These are phyloP conservation scores for Prunella strophiata DNA, from an alignment of 2,797 vertebrate species.

Conservation along the genomic window DNA sequence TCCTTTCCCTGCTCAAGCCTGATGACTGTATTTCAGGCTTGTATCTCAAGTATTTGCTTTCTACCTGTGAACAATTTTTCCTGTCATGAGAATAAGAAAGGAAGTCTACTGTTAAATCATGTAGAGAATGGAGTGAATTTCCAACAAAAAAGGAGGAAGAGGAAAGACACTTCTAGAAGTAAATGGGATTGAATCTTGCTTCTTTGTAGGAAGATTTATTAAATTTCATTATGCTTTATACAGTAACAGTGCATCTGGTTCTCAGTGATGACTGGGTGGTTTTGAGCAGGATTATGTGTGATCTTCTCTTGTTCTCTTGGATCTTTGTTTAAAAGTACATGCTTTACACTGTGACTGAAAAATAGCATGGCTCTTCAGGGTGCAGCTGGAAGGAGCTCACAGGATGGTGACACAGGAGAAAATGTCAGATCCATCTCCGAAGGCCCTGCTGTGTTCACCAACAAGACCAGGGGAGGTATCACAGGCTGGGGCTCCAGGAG, in stretches of 20 bases:
- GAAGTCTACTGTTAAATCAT: background rate
- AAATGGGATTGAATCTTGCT: background rate
- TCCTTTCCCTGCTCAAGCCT: background rate
- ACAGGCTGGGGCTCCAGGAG: background rate
- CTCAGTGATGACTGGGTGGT: background rate
- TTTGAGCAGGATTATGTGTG: background rate
- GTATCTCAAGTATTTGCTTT: background rate
- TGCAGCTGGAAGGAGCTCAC: background rate
- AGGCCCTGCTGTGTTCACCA: background rate
- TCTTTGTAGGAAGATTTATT: background rate
- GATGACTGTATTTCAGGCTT: background rate
- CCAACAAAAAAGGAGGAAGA: background rate
- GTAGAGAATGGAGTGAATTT: background rate
- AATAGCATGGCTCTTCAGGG: background rate
- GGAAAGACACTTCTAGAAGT: background rate
- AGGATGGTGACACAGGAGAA: background rate
- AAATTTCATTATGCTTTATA: background rate
- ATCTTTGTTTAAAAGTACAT: background rate
- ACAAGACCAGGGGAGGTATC: background rate
- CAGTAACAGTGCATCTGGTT: accelerated
- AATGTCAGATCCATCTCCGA: background rate
- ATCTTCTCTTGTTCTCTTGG: background rate
- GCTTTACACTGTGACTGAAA: background rate
- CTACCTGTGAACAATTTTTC: background rate
- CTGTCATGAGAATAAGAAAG: background rate